Evolutionary conservation across 2,797 vertebrate genomes (phyloP).

Genomic region (Paedocypris micromegethes): DNA sequence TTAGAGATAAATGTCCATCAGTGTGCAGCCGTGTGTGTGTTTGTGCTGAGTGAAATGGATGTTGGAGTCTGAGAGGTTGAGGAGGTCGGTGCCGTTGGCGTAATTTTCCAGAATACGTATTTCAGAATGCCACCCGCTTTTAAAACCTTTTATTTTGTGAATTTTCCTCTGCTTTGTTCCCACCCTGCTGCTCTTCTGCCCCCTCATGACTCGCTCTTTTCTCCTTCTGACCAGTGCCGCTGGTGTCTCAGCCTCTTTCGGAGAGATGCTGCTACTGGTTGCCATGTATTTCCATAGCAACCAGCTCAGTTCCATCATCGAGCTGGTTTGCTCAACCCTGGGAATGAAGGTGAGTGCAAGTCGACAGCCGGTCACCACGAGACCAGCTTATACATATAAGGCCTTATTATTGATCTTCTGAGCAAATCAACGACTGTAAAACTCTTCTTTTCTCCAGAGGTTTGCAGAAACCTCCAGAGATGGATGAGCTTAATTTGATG

Average conservation of each 20-base stretch:
- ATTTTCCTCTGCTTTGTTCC: slow-evolving; percentile 37
- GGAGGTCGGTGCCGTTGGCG: slow-evolving; percentile 10
- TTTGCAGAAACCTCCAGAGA: too few relatives aligned
- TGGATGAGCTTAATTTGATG: too few relatives aligned
- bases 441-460: too few relatives aligned
- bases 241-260: slow-evolving; percentile 95
- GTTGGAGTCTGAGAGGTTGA: background rate
- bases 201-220: background rate
- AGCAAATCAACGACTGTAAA: slow-evolving; percentile 10
- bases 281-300: slow-evolving; percentile 99
- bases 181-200: slow-evolving; percentile 17
- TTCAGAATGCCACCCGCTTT: slow-evolving; percentile 43
- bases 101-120: slow-evolving; percentile 37
- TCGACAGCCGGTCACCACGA: slow-evolving; percentile 57
- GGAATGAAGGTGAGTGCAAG: slow-evolving; percentile 90
- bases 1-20: slow-evolving; percentile 28
- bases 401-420: too few relatives aligned
- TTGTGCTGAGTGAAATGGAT: slow-evolving; percentile 25
- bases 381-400: slow-evolving; percentile 31
- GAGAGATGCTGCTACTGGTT: slow-evolving; percentile 97
- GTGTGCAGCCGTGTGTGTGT: background rate
- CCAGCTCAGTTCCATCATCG: slow-evolving; percentile 97
- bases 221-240: slow-evolving; percentile 76
- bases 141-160: slow-evolving; percentile 8
- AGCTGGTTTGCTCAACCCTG: slow-evolving; percentile 96